Evolutionary conservation across 2,797 vertebrate species (phyloP).

Genomic region (Nothura maculosa): DNA sequence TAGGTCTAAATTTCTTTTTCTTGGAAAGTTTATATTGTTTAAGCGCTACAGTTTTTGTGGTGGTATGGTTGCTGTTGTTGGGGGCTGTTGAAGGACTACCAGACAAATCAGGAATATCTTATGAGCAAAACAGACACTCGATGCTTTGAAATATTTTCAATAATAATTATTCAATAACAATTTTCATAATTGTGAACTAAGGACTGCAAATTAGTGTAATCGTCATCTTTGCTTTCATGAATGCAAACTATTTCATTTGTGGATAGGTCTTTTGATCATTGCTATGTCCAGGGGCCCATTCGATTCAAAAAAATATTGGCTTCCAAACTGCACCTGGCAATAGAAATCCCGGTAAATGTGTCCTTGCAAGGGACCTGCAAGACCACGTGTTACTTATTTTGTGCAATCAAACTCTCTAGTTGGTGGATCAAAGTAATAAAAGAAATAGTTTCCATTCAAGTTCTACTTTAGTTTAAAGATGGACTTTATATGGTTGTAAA

Average conservation of each 20-base stretch:
- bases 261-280: neutral
- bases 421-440: constrained; percentile 5
- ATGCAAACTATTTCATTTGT: neutral
- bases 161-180: too few species aligned
- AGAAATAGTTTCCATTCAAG: neutral
- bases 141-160: constrained; percentile 33
- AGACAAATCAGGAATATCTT: neutral
- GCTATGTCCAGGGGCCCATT: neutral
- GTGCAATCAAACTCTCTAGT: constrained; percentile 7
- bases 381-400: constrained; percentile 9
- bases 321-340: constrained; percentile 31
- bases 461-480: constrained; percentile 38
- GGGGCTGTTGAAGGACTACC: neutral
- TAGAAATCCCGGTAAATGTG: constrained; percentile 12
- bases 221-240: neutral
- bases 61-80: neutral
- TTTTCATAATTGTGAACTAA: constrained; percentile 30
- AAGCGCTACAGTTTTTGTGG: neutral
- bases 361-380: constrained; percentile 13
- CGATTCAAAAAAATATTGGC: neutral
- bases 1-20: neutral
- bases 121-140: neutral
- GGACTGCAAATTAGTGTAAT: neutral
- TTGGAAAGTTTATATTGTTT: neutral
- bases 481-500: constrained; percentile 41